Percentiles rank a stretch among this genome's conserved stretches.
Conservation (phyloP, 2,797 vertebrate species). For the Chrysolophus pictus region DNA sequence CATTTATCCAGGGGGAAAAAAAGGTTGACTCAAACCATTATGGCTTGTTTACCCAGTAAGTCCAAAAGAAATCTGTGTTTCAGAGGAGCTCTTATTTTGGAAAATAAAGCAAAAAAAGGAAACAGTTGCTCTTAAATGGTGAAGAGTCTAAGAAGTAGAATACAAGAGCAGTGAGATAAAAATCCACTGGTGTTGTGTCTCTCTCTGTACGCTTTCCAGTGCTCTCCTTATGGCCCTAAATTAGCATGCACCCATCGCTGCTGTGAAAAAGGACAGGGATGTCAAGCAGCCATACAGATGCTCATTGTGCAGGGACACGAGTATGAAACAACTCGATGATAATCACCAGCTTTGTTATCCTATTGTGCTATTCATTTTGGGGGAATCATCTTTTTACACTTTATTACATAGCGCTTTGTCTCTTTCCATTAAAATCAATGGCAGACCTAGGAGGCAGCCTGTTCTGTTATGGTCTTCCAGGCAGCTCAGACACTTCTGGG, state of each 20-base stretch:
- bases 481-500: constrained; percentile 44
- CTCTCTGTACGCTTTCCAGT: background rate
- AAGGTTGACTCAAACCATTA: background rate
- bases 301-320: background rate
- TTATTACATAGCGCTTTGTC: constrained; percentile 5
- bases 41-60: background rate
- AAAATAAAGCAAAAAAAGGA: background rate
- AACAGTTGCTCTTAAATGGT: background rate
- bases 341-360: background rate
- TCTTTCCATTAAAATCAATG: constrained; percentile 28
- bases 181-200: background rate
- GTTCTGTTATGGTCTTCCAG: constrained; percentile 21
- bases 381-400: constrained; percentile 11
- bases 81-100: background rate
- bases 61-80: background rate
- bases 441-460: constrained; percentile 10
- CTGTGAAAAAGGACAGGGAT: rapidly evolving
- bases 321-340: background rate
- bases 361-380: background rate
- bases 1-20: rapidly evolving
- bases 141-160: background rate
- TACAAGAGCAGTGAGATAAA: background rate
- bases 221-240: background rate
- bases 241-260: background rate
- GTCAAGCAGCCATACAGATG: background rate